Percentiles rank a stretch among this genome's conserved stretches.
phyloP scores from a whole-genome alignment of 1,140 invertebrate genomes.

The Formica selysi region DNA sequence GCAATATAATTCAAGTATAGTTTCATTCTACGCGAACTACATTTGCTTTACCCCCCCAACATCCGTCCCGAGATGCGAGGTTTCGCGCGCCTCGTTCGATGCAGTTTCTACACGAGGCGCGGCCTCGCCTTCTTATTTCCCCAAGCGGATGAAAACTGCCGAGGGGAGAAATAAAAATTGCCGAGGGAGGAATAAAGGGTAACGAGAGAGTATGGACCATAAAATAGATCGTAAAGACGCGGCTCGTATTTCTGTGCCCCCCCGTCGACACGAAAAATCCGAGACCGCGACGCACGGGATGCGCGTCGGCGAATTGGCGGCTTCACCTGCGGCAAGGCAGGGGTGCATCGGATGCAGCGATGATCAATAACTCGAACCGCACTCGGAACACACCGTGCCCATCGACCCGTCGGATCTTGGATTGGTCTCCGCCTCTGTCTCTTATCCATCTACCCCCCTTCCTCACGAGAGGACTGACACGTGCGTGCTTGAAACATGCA shows the following conservation, averaged over 20 bases:
- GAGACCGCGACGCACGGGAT: constrained; percentile 22
- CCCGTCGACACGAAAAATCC: constrained; percentile 25
- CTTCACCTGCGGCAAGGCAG: constrained; percentile 61
- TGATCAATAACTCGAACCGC: constrained; percentile 78
- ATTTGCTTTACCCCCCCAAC: constrained; percentile 1
- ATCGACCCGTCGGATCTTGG: constrained; percentile 73
- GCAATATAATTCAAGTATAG: not conserved
- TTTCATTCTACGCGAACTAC: not conserved
- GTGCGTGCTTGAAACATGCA: not conserved
- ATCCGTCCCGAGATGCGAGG: constrained; percentile 32
- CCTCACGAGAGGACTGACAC: not conserved
- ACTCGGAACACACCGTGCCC: constrained; percentile 60
- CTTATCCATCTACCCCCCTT: not conserved
- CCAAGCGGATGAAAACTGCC: constrained; percentile 29
- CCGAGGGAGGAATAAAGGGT: not conserved
- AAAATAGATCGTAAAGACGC: constrained; percentile 46
- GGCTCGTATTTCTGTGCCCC: constrained; percentile 5
- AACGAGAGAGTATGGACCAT: constrained; percentile 29
- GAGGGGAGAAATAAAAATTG: constrained; percentile 48
- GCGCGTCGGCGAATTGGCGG: constrained; percentile 27
- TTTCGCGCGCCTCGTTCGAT: constrained; percentile 38
- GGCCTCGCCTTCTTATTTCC: not conserved
- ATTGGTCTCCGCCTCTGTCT: constrained; percentile 54
- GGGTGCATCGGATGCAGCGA: constrained; percentile 67
- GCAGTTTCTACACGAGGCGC: not conserved